These are phyloP conservation scores for Aurelia coerulea DNA, from an alignment of 30 jellyfish, hydroid and myxozoan genomes.

Conservation along the genomic window DNA sequence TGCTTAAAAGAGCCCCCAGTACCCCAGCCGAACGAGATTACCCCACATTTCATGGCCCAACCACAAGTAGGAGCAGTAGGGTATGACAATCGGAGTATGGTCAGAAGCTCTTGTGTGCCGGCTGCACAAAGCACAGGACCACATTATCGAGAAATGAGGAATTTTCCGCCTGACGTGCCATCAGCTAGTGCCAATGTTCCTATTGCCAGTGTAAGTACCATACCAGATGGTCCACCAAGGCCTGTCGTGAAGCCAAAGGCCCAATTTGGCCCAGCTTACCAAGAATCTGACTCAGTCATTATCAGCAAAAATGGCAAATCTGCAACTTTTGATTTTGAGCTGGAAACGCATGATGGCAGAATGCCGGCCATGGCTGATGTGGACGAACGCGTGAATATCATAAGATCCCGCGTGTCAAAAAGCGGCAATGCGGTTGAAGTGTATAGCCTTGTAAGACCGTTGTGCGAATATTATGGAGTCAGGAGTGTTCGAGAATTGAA, in stretches of 20 bases:
- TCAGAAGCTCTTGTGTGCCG: background rate
- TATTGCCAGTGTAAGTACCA: no score
- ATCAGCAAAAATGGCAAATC: background rate
- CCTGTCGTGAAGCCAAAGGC: no score
- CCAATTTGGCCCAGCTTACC: no score
- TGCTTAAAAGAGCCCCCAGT: no score
- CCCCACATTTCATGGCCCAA: no score
- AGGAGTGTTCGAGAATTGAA: constrained; percentile 24
- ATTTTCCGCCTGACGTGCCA: no score
- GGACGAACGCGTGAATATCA: constrained; percentile 32
- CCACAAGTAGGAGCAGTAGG: background rate
- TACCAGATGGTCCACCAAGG: no score
- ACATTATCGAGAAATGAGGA: background rate
- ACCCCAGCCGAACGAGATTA: no score
- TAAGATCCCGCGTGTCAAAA: constrained; percentile 14
- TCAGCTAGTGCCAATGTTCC: no score
- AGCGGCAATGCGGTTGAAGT: constrained; percentile 27
- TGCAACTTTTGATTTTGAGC: constrained; percentile 7
- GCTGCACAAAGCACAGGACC: background rate
- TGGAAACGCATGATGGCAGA: background rate
- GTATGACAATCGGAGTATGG: background rate
- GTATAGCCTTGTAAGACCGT: background rate
- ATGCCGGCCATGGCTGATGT: constrained; percentile 24
- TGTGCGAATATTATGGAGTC: constrained; percentile 42
- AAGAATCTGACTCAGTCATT: background rate